Base-by-base conservation (phyloP, 2,797 vertebrate species). In the Chiroxiphia lanceolata region DNA sequence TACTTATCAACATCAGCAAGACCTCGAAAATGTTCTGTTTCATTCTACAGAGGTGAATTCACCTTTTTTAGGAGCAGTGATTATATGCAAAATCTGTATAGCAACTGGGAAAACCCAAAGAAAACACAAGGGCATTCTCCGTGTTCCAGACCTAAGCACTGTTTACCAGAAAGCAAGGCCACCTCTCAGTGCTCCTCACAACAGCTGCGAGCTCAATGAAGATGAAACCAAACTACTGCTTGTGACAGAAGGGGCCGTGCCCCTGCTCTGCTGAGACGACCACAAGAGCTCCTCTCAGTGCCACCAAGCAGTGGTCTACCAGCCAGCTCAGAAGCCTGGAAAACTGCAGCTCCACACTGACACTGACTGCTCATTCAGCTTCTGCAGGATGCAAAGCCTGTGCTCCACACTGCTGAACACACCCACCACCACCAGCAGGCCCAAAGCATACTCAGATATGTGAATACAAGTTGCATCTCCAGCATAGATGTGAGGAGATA, bases 171-270 rank as follows among this genome's bases (percentile, higher is more conserved):
- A 82, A 44, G 25, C 42, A 67, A 51, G 51, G 45, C 17, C 71
- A 60, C 7, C 38, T 59, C 48, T 17, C 15, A 45, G 3, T 1
- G 4, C 11, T 93, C 57, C 65, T 85, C 56, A 63, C 13, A 45
- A n/a, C 19, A 67, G 34, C 70, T 65, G 57, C 0, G 5, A 63
- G 59, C 61, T 69, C 70, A 63, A 83, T 4, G 19, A 36, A 53
- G 26, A 60, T 13, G 9, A 88, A 86, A 74, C 61, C 54, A 69
- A 77, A 53, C 17, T 38, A 36, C 19, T 0, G 0, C 65, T 45
- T 26, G 16, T 4, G 9, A 44, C n/a, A 45, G 65, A 67, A 45
- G 29, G 8, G 79, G 40, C 27, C 0, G 0, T 38, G 27, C 29
- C 34, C 53, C n/a, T 36, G 54, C 60, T 75, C 47, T 59, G 65